Evolutionary conservation across 1,140 invertebrate genomes (phyloP).

Genomic region (Cyclargus thomasi): DNA sequence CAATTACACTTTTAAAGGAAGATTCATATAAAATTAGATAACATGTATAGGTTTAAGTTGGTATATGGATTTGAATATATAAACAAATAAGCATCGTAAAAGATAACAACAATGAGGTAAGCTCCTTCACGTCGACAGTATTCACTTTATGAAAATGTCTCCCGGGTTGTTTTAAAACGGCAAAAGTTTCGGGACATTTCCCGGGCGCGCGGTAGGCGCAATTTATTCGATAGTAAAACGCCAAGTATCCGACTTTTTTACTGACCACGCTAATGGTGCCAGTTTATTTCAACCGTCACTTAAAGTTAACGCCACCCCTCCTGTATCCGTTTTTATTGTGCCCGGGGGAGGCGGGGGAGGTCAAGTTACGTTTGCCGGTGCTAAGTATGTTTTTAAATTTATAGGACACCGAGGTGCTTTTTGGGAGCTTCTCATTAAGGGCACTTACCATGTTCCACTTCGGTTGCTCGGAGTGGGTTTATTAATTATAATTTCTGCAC

Average conservation of each 20-base stretch:
- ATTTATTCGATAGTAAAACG: slow-evolving; percentile 16
- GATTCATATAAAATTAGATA: too few species aligned
- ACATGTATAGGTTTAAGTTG: too few species aligned
- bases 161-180: slow-evolving; percentile 1
- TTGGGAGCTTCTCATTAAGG: slow-evolving; percentile 9
- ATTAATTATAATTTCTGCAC: neutral
- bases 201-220: slow-evolving; percentile 5
- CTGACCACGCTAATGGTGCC: slow-evolving; percentile 13
- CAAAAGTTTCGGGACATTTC: neutral
- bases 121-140: neutral
- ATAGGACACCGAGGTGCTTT: slow-evolving; percentile 11
- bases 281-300: slow-evolving; percentile 19
- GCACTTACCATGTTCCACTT: neutral
- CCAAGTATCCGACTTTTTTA: slow-evolving; percentile 15
- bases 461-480: neutral
- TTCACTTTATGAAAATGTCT: slow-evolving; percentile 6
- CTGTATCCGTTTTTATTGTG: slow-evolving; percentile 10
- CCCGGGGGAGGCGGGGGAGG: slow-evolving; percentile 12
- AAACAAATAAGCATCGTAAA: neutral
- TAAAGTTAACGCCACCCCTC: slow-evolving; percentile 22
- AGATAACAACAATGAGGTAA: neutral
- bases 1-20: too few species aligned
- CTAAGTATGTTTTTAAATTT: slow-evolving; percentile 15
- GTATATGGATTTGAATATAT: too few species aligned
- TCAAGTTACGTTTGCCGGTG: neutral